phyloP scores from a whole-genome alignment of 2,888 invertebrate species.

The Pheosia gnoma region DNA sequence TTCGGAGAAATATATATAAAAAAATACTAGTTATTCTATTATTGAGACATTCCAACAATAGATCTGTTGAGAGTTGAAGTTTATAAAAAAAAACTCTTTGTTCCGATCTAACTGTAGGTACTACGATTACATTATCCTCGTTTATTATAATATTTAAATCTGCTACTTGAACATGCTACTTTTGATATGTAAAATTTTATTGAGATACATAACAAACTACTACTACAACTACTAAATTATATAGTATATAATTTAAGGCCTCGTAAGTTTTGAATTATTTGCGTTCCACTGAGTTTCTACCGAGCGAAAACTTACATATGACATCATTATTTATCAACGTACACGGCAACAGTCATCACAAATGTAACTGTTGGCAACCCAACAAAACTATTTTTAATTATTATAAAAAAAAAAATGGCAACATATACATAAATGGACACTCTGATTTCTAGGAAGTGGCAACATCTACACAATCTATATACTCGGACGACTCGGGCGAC shows the following conservation, averaged over 20 bases:
- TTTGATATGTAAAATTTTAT: no score
- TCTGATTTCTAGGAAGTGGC: constrained; percentile 64
- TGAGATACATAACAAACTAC: no score
- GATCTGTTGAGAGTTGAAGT: neutral
- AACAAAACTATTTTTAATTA: no score
- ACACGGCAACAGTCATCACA: no score
- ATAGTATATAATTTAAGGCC: no score
- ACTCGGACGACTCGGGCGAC: constrained; percentile 88
- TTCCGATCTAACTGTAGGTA: neutral
- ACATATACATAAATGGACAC: neutral
- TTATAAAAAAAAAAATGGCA: no score
- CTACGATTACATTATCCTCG: neutral
- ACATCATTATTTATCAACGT: no score
- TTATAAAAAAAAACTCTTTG: neutral
- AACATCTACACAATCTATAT: constrained; percentile 89
- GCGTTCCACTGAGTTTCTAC: no score
- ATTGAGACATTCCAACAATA: neutral
- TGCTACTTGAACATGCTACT: neutral
- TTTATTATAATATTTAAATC: neutral
- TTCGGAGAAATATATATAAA: constrained; percentile 1
- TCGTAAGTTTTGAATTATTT: no score
- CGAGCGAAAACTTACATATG: no score
- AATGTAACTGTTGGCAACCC: no score
- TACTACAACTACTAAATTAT: no score
- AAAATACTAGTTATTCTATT: neutral